A percentile compares a stretch with the other conserved stretches of the same genome.
These are phyloP conservation scores for Leguminivora glycinivorella DNA, from an alignment of 1,140 invertebrate species.

Conservation along the genomic window DNA sequence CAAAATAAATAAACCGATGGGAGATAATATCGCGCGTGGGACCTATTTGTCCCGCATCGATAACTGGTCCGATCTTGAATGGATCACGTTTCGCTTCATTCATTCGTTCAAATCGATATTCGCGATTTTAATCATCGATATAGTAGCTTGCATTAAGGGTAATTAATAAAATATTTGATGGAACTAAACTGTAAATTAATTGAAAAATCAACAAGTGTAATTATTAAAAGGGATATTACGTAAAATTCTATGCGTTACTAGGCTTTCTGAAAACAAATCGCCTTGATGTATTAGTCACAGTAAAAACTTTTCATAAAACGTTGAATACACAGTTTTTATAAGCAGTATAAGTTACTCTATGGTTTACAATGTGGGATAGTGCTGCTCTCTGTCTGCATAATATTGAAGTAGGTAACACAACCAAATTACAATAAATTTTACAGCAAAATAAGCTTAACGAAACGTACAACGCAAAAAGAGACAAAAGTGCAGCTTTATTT, in stretches of 20 bases:
- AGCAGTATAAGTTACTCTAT: too few species aligned
- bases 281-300: too few species aligned
- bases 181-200: neutral
- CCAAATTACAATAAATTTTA: too few species aligned
- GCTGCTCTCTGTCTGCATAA: too few species aligned
- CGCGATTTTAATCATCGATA: neutral
- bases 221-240: too few species aligned
- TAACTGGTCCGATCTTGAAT: conserved; percentile 16
- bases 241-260: too few species aligned
- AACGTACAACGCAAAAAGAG: neutral
- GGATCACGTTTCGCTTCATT: conserved; percentile 16
- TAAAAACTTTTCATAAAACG: too few species aligned
- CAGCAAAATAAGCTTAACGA: neutral
- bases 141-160: neutral
- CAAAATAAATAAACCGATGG: conserved; percentile 28
- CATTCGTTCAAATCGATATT: conserved; percentile 17
- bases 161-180: neutral
- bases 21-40: conserved; percentile 17
- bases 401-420: too few species aligned
- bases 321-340: too few species aligned
- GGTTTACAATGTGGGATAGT: too few species aligned
- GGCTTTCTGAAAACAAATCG: too few species aligned
- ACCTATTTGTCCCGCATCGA: conserved; percentile 3
- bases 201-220: neutral
- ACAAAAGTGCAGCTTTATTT: neutral